Conservation (phyloP, 2,113 vertebrate genomes). For the Oreotrochilus melanogaster region DNA sequence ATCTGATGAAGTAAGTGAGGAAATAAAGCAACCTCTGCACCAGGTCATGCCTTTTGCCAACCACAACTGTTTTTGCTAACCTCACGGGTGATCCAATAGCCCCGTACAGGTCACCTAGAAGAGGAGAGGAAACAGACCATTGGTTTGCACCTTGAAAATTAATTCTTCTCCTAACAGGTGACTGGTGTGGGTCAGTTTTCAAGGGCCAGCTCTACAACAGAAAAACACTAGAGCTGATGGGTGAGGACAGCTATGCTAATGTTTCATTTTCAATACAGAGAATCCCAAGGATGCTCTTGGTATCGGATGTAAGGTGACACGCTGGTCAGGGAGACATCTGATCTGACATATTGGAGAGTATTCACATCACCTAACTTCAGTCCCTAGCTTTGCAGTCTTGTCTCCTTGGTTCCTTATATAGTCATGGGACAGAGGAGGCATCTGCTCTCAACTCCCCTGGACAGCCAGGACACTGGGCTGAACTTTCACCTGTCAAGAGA, state of each 20-base stretch:
- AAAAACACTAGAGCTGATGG: not conserved
- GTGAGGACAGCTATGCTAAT: not conserved
- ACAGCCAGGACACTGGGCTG: not conserved
- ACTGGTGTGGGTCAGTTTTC: not conserved
- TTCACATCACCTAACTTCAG: not conserved
- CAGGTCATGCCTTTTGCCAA: conserved; percentile 93
- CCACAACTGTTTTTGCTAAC: conserved; percentile 90
- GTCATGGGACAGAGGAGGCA: not conserved
- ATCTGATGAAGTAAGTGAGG: conserved; percentile 98
- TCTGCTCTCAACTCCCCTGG: not conserved
- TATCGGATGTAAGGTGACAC: not conserved
- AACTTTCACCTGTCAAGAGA: not conserved
- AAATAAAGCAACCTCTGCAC: conserved; percentile 96
- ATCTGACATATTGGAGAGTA: not conserved
- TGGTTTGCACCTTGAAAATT: not conserved
- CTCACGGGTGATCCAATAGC: conserved; percentile 96
- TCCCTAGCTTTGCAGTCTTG: not conserved
- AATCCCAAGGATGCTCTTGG: conserved; percentile 10
- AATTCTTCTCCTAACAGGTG: not conserved
- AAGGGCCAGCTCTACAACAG: not conserved
- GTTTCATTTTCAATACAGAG: not conserved
- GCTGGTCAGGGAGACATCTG: conserved; percentile 10
- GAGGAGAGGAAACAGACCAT: not conserved
- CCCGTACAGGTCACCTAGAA: conserved; percentile 93
- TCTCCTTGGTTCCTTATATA: conserved; percentile 42